A percentile compares a stretch with the other conserved stretches of the same genome.
Conservation (phyloP, 2,797 vertebrate species). For the Gila robusta region DNA sequence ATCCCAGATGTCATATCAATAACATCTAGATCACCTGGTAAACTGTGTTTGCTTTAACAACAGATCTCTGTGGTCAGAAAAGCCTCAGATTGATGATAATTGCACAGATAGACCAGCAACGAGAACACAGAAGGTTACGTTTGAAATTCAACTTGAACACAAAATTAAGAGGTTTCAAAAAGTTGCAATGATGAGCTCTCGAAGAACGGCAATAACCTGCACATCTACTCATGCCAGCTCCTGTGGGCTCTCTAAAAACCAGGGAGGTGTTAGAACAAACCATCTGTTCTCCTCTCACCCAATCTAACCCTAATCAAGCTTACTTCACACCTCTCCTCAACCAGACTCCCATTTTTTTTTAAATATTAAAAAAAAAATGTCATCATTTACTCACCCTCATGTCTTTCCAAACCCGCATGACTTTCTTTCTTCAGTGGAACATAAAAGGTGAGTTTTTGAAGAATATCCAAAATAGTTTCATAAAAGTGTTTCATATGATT, state of each 20-base stretch:
- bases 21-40: background rate
- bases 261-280: constrained; percentile 36
- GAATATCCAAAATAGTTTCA: background rate
- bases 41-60: constrained; percentile 27
- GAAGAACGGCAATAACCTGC: background rate
- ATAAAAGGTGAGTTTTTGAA: background rate
- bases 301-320: constrained; percentile 43
- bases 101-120: background rate
- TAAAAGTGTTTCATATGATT: background rate
- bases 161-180: background rate
- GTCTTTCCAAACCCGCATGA: background rate
- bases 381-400: background rate
- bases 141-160: background rate
- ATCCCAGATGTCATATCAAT: background rate
- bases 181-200: background rate
- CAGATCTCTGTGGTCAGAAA: constrained; percentile 19
- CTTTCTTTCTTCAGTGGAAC: background rate
- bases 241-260: constrained; percentile 28
- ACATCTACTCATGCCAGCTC: background rate
- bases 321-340: constrained; percentile 28
- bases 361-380: constrained; percentile 27
- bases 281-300: constrained; percentile 41
- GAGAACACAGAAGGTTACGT: background rate
- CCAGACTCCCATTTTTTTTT: constrained; percentile 24
- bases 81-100: constrained; percentile 11